phyloP scores from a whole-genome alignment of 2,113 vertebrate species.

The Lagenorhynchus albirostris region DNA sequence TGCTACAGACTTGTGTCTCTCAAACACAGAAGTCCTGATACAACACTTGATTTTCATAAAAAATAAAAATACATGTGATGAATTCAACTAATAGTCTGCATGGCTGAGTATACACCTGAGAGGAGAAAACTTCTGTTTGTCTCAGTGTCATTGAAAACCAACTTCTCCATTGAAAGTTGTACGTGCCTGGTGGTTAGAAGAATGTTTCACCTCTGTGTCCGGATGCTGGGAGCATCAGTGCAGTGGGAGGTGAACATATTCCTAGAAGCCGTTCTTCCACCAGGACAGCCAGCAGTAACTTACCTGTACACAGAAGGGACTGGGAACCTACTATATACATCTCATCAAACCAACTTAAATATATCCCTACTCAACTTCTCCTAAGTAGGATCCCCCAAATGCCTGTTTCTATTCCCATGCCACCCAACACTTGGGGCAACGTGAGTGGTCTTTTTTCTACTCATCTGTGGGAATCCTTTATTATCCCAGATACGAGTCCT shows the following conservation, averaged over 20 bases:
- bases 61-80: neutral
- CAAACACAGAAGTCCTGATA: neutral
- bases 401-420: neutral
- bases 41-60: neutral
- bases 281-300: neutral
- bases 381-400: neutral
- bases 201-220: neutral
- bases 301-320: neutral
- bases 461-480: neutral
- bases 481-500: neutral
- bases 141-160: neutral
- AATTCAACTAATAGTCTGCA: neutral
- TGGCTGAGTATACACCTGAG: neutral
- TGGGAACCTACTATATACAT: fast-evolving
- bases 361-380: neutral
- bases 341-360: too few species aligned
- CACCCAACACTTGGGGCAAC: neutral
- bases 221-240: too few species aligned
- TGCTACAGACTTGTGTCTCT: neutral
- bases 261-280: neutral
- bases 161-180: neutral
- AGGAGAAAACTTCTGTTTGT: neutral
- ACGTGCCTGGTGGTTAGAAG: neutral
- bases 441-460: neutral
- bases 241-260: neutral